phyloP scores from a whole-genome alignment of 2,888 invertebrate genomes.

The Chrysodeixis includens region DNA sequence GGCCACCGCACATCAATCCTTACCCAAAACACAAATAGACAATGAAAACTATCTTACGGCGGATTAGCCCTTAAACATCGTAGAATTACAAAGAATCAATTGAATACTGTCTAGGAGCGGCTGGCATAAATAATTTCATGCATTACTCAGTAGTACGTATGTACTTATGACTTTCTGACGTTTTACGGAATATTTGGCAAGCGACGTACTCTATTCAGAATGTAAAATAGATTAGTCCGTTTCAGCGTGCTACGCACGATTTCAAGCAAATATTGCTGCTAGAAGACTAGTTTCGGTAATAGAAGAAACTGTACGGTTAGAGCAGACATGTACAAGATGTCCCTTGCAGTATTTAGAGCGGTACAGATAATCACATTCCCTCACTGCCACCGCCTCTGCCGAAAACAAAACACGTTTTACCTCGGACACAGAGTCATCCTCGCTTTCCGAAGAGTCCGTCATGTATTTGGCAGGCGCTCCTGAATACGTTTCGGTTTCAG shows the following conservation, averaged over 20 bases:
- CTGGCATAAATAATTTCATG: constrained; percentile 87
- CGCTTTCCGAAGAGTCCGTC: constrained; percentile 98
- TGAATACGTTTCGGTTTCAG: constrained; percentile 96
- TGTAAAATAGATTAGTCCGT: constrained; percentile 78
- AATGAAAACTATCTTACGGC: constrained; percentile 78
- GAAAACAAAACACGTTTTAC: constrained; percentile 92
- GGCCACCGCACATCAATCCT: constrained; percentile 83
- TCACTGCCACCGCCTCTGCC: constrained; percentile 87
- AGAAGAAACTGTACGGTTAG: constrained; percentile 79
- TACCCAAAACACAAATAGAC: constrained; percentile 85
- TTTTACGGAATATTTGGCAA: constrained; percentile 89
- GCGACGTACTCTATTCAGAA: constrained; percentile 84
- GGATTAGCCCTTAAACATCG: constrained; percentile 69
- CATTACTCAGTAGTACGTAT: constrained; percentile 87
- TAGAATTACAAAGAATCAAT: constrained; percentile 81
- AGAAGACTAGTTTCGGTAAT: constrained; percentile 70
- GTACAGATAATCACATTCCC: constrained; percentile 89
- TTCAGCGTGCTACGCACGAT: constrained; percentile 77
- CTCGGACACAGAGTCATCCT: constrained; percentile 98
- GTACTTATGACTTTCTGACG: constrained; percentile 89
- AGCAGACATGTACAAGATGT: constrained; percentile 90
- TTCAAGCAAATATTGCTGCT: constrained; percentile 67
- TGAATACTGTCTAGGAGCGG: constrained; percentile 80
- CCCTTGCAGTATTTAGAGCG: constrained; percentile 91
- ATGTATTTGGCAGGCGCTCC: constrained; percentile 96